Conservation (phyloP, 2,113 vertebrate species). For the Podilymbus podiceps region DNA sequence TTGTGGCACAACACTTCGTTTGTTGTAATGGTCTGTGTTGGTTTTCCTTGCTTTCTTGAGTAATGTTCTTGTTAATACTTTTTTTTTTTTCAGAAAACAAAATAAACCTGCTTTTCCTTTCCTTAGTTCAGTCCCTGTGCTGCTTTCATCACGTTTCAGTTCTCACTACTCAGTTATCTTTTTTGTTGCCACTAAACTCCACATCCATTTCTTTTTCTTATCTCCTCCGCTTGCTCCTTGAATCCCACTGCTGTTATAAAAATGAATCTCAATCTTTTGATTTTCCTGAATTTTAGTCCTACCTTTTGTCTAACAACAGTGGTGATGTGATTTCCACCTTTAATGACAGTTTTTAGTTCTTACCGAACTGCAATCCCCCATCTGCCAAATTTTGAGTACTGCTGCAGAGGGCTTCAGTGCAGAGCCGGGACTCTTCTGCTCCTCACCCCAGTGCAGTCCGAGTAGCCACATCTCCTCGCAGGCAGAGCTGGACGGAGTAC, state of each 20-base stretch:
- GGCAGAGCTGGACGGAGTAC: background rate
- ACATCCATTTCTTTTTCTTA: background rate
- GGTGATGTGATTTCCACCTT: background rate
- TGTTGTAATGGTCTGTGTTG: background rate
- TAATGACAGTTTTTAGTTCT: background rate
- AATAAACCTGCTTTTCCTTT: background rate
- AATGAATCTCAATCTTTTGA: background rate
- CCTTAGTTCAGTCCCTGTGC: background rate
- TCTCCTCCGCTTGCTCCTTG: background rate
- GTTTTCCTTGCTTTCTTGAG: background rate
- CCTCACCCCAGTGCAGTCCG: background rate
- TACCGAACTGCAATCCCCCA: background rate
- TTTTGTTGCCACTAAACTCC: background rate
- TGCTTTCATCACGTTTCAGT: background rate
- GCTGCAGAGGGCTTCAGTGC: background rate
- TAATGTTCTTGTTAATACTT: background rate
- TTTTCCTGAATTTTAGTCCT: background rate
- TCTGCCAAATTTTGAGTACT: background rate
- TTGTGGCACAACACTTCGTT: background rate
- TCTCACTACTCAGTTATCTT: background rate
- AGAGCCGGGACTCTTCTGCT: background rate
- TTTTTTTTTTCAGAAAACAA: background rate
- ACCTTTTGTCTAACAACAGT: background rate
- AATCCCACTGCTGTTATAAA: background rate
- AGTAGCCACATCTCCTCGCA: background rate